A percentile compares a stretch with the other conserved stretches of the same genome.
phyloP scores from a whole-genome alignment of 2,113 vertebrate genomes.

The Bothrops jararaca region DNA sequence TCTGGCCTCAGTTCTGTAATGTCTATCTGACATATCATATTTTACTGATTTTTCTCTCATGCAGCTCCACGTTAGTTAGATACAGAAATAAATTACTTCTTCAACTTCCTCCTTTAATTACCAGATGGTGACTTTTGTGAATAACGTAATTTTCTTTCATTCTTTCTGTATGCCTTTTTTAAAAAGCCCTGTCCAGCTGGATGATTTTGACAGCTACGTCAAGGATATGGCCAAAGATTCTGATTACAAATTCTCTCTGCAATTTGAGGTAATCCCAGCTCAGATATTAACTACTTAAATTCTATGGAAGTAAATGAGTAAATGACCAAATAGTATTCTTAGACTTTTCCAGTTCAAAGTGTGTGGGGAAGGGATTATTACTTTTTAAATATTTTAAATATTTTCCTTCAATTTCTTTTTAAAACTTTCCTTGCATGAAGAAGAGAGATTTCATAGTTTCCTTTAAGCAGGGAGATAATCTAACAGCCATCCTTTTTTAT shows the following conservation, averaged over 20 bases:
- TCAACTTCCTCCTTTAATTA: neutral
- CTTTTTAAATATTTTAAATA: neutral
- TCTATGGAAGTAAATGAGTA: neutral
- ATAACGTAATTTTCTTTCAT: neutral
- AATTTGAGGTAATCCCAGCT: constrained; percentile 84
- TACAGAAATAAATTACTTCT: constrained; percentile 2
- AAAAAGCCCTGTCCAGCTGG: constrained; percentile 87
- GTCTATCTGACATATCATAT: neutral
- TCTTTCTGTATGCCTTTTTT: constrained; percentile 39
- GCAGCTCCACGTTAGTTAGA: neutral
- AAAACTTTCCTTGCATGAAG: neutral
- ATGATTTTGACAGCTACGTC: constrained; percentile 92
- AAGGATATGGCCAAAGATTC: constrained; percentile 99
- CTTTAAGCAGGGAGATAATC: neutral
- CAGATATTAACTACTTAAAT: neutral
- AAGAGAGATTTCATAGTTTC: neutral
- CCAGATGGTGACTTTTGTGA: neutral
- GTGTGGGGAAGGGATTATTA: neutral
- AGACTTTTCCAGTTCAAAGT: neutral
- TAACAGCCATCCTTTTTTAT: neutral
- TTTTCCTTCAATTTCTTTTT: neutral
- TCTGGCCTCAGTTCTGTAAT: neutral
- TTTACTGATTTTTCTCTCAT: neutral
- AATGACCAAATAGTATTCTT: neutral
- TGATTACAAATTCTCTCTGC: constrained; percentile 95